Conservation (phyloP, 2,113 vertebrate genomes). For the Ceuthmochares aereus region DNA sequence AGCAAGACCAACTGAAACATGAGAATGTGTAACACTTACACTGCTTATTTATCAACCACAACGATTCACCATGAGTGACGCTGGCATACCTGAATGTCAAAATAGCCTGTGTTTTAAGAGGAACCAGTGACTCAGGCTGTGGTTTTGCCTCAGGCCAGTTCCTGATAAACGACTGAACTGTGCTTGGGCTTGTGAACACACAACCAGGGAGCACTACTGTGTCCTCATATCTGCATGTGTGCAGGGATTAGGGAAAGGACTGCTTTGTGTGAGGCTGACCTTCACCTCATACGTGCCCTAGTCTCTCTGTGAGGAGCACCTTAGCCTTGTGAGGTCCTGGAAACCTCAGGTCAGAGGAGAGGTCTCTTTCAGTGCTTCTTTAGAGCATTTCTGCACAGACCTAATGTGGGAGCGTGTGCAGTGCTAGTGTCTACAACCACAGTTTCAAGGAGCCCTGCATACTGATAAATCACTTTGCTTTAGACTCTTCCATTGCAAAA, state of each 20-base stretch:
- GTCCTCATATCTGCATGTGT: neutral
- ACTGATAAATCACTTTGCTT: neutral
- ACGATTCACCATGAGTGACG: slow-evolving; percentile 30
- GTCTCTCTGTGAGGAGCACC: neutral
- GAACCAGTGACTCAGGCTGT: slow-evolving; percentile 51
- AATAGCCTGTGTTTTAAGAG: slow-evolving; percentile 32
- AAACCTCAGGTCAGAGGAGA: neutral
- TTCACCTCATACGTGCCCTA: rapidly evolving
- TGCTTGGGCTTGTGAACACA: slow-evolving; percentile 14
- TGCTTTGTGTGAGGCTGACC: neutral
- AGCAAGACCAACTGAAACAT: neutral
- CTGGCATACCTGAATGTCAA: slow-evolving; percentile 29
- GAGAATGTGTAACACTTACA: neutral
- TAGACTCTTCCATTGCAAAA: neutral
- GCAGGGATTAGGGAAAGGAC: neutral
- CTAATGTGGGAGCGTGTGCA: neutral
- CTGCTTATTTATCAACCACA: neutral
- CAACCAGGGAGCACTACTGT: neutral
- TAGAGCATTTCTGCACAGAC: neutral
- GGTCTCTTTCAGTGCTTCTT: neutral
- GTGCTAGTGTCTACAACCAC: neutral
- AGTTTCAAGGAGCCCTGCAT: neutral
- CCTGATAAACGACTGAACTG: slow-evolving; percentile 16
- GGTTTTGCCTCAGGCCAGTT: slow-evolving; percentile 54
- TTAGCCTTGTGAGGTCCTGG: neutral